Percentiles rank a stretch among this genome's conserved stretches.
These are phyloP conservation scores for Cryptotermes secundus DNA, from an alignment of 1,140 invertebrate genomes.

Conservation along the genomic window DNA sequence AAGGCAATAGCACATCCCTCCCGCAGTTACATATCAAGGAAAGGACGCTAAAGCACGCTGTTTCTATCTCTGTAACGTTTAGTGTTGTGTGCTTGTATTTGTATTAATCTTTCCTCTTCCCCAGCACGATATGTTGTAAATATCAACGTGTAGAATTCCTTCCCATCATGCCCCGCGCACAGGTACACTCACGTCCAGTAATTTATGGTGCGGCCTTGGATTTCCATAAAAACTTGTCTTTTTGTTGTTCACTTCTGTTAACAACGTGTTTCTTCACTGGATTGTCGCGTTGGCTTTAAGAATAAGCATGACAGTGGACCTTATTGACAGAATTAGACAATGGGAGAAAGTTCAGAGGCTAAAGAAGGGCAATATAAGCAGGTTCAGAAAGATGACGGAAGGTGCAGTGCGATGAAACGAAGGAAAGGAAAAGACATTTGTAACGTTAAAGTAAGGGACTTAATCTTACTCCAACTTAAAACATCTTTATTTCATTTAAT, in stretches of 20 bases:
- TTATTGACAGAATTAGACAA: too few species aligned
- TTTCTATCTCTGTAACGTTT: not conserved
- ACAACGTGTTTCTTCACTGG: not conserved
- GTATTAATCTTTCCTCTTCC: not conserved
- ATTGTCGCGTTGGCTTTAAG: too few species aligned
- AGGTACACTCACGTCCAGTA: not conserved
- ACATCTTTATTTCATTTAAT: too few species aligned
- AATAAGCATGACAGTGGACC: too few species aligned
- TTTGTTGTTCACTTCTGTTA: not conserved
- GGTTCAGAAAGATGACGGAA: too few species aligned
- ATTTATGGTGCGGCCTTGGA: not conserved
- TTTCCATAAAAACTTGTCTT: not conserved
- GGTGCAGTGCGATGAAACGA: too few species aligned
- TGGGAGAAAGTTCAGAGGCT: too few species aligned
- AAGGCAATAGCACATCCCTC: not conserved
- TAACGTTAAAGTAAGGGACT: too few species aligned
- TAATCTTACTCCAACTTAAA: too few species aligned
- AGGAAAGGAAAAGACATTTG: too few species aligned
- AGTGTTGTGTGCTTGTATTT: not conserved
- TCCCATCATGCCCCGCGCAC: too few species aligned
- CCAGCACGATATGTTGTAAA: slow-evolving; percentile 6
- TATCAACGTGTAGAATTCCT: not conserved
- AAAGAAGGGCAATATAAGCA: too few species aligned
- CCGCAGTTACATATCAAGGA: not conserved
- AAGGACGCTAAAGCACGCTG: not conserved